Conservation (phyloP, 2,797 vertebrate species). For the Nannoperca australis region DNA sequence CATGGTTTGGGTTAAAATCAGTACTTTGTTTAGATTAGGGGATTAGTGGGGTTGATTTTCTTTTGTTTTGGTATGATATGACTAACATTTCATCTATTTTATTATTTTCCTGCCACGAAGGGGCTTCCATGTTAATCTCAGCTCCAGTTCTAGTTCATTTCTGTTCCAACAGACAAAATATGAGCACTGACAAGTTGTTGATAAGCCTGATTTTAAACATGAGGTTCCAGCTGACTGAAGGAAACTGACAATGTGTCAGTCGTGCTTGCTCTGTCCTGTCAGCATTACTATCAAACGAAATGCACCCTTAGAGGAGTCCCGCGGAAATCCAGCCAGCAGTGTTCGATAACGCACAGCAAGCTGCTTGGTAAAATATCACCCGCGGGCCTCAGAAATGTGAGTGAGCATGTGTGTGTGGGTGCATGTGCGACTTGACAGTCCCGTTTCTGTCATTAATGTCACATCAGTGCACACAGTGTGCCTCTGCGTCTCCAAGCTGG, state of each 20-base stretch:
- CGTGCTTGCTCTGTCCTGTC: constrained; percentile 59
- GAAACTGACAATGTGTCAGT: constrained; percentile 69
- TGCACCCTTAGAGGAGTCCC: constrained; percentile 41
- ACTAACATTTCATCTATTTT: not conserved
- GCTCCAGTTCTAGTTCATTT: not conserved
- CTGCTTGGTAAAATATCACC: constrained; percentile 54
- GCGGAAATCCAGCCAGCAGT: constrained; percentile 38
- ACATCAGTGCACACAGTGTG: constrained; percentile 74
- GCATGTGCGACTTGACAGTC: constrained; percentile 57
- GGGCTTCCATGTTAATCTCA: constrained; percentile 3
- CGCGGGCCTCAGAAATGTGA: constrained; percentile 45
- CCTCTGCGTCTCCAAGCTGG: constrained; percentile 50
- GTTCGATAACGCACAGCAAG: constrained; percentile 49
- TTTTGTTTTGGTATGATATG: not conserved
- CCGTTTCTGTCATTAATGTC: constrained; percentile 71
- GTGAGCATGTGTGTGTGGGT: constrained; percentile 38
- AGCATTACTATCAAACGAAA: constrained; percentile 59
- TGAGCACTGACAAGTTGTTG: constrained; percentile 35
- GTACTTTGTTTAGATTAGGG: too few species aligned
- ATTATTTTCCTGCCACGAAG: not conserved
- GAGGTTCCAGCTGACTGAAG: constrained; percentile 66
- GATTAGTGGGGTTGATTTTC: not conserved
- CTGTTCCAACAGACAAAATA: constrained; percentile 8
- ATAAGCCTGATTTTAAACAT: constrained; percentile 69
- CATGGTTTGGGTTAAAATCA: too few species aligned